Evolutionary conservation across 2,888 invertebrate species (phyloP), one percentile per base, ranked within the genome.

Genomic region (Eumacrocentrus americanus): DNA sequence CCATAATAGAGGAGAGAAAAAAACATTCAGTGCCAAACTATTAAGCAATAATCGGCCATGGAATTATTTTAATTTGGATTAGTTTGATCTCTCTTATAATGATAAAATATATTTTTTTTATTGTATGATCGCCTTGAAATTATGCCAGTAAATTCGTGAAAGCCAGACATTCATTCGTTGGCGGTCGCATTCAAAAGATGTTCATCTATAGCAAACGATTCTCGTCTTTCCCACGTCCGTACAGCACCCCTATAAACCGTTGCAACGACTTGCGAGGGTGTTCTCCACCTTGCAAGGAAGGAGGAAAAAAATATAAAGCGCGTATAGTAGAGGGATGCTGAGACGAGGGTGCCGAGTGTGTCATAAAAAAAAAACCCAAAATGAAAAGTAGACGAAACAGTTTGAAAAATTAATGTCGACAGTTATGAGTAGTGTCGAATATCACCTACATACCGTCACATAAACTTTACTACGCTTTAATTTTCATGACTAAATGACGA

Each of bases 151-250:
- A 29, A 29, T 29, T 29, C 29, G 9, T 6, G 5, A 29, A 29
- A 29, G 29, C 9, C 9, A 6, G 44, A 16, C 16, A 44, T 18
- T 44, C 20, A 25, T n/a, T 18, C 20, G 38, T 40, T 42, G 11
- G 40, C 37, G 44, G 34, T 25, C 9, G 37, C 14, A 37, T 58
- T 52, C 69, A 71, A 72, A 63, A 69, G 63, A 69, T 70, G 51
- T 18, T 25, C 11, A 12, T 25, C 16, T 52, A 20, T 37, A 38
- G 35, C 37, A 35, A 52, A 52, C 14, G 18, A 34, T 52, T 37
- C 48, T 35, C 64, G 62, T 69, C 71, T 75, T 75, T 75, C 75
- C 75, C 75, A 75, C 75, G 75, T 73, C 69, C 67, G 56, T 67
- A 62, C 70, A 65, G 63, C 68, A 70, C 72, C 70, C 69, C 61